phyloP scores from a whole-genome alignment of 2,113 vertebrate genomes.

The Embiotoca jacksoni region DNA sequence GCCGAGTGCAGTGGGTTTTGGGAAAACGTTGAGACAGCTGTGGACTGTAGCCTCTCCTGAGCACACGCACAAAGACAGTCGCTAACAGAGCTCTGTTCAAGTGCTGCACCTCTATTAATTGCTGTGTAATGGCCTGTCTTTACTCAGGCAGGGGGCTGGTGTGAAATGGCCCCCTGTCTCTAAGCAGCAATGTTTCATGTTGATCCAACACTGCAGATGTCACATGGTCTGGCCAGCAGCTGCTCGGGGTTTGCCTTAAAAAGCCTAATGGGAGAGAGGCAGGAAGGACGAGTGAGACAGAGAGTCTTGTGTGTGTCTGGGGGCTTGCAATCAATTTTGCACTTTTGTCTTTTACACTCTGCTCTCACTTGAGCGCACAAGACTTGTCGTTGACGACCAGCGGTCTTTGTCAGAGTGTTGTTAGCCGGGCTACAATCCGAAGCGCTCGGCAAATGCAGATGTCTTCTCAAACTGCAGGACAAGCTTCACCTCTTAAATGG shows the following conservation, averaged over 20 bases:
- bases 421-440: slow-evolving; percentile 18
- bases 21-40: slow-evolving; percentile 60
- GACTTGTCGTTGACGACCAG: slow-evolving; percentile 13
- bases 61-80: slow-evolving; percentile 4
- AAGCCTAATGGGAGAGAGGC: slow-evolving; percentile 48
- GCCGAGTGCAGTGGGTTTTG: neutral
- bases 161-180: slow-evolving; percentile 38
- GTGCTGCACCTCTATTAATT: slow-evolving; percentile 35
- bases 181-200: slow-evolving; percentile 50
- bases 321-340: slow-evolving; percentile 39
- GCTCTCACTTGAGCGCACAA: slow-evolving; percentile 19
- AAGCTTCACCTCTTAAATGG: neutral
- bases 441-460: slow-evolving; percentile 16
- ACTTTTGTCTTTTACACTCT: slow-evolving; percentile 35
- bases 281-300: slow-evolving; percentile 51
- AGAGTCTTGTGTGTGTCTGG: slow-evolving; percentile 53
- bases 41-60: slow-evolving; percentile 21
- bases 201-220: slow-evolving; percentile 68
- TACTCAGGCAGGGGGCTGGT: slow-evolving; percentile 38
- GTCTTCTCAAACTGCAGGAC: slow-evolving; percentile 16
- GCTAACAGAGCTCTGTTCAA: slow-evolving; percentile 25
- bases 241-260: slow-evolving; percentile 63
- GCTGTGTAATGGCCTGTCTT: slow-evolving; percentile 50
- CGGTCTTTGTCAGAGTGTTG: neutral
- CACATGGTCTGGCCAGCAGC: slow-evolving; percentile 67